Evolutionary conservation across 2,113 vertebrate species (phyloP), one percentile per base, ranked within the genome.

Genomic region (Notarius lentiginosus): DNA sequence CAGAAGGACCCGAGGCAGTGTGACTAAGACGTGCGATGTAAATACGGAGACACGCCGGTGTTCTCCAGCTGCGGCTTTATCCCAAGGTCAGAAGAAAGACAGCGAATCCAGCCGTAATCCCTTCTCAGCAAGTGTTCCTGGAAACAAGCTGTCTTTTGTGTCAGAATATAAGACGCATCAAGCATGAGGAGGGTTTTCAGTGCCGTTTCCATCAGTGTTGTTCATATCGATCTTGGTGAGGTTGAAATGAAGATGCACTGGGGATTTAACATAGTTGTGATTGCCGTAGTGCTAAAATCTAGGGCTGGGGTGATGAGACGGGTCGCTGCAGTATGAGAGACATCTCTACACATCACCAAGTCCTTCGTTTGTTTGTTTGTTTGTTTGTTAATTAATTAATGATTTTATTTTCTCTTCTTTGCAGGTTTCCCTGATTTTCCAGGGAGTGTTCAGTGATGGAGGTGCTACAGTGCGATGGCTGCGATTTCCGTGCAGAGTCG

Each of bases 381-480:
- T 11, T 79, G 27, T 76, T 10, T 82, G 27, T 83, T 82, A 84
- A 7, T 82, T 70, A 22, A 51, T 68, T 49, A 73, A 12, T 80
- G 47, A 49, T 14, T 61, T 22, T 89, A 58, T 83, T 15, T 30
- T 84, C 80, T 75, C 9, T 66, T 91, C 11, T 73, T 68, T 82
- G 66, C 89, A 96, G 97, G 94, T 95, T 96, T 96, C 96, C 96
- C 96, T 97, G 94, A 98, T 97, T 97, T 97, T 95, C 97, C 96
- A 96, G 93, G 91, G 95, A 95, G 90, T 72, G 88, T 91, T 93
- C 85, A 94, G 95, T 90, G 92, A 99, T 99, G 98, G 98, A 99
- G 95, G 97, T 97, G 93, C 95, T 99, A 90, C 98, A 99, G 93
- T 99, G 98, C 88, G 98, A 99, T 93, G 97, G 98, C 92, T 99